A percentile compares a stretch with the other conserved stretches of the same genome.
These are phyloP conservation scores for Penaeus japonicus DNA, from an alignment of 1,140 invertebrate genomes.

Conservation along the genomic window DNA sequence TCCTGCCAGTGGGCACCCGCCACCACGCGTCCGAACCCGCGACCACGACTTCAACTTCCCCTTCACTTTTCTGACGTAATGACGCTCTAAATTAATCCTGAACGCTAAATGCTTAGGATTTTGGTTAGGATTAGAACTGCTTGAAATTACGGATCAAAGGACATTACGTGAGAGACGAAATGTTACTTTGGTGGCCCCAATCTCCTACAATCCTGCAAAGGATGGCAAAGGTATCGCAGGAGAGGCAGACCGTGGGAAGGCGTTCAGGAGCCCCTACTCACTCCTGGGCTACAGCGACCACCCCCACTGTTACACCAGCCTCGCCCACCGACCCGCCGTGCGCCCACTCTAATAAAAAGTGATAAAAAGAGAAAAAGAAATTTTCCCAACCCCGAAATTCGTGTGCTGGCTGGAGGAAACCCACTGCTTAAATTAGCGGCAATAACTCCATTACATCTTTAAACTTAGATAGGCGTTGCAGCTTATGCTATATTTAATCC, in stretches of 20 bases:
- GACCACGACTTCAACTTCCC: background rate
- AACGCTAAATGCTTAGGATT: too few species aligned
- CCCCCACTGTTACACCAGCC: conserved; percentile 18
- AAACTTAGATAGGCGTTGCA: too few species aligned
- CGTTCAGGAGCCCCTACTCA: conserved; percentile 26
- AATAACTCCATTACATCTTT: too few species aligned
- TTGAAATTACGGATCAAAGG: background rate
- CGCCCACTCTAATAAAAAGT: background rate
- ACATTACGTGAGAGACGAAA: background rate
- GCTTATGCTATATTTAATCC: too few species aligned
- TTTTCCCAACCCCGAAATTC: background rate
- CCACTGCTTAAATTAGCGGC: too few species aligned
- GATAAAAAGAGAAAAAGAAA: background rate
- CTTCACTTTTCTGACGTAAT: too few species aligned
- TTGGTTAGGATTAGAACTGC: background rate
- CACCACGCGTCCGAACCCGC: background rate
- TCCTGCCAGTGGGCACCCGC: conserved; percentile 49
- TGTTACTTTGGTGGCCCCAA: background rate
- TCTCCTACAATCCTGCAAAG: background rate
- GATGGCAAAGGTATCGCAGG: background rate
- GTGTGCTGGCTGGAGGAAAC: too few species aligned
- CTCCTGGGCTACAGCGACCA: conserved; percentile 23
- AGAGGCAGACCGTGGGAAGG: conserved; percentile 41
- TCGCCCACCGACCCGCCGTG: conserved; percentile 10
- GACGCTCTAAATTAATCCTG: too few species aligned